Conservation (phyloP, 2,888 invertebrate species). For the Watsonalla binaria region DNA sequence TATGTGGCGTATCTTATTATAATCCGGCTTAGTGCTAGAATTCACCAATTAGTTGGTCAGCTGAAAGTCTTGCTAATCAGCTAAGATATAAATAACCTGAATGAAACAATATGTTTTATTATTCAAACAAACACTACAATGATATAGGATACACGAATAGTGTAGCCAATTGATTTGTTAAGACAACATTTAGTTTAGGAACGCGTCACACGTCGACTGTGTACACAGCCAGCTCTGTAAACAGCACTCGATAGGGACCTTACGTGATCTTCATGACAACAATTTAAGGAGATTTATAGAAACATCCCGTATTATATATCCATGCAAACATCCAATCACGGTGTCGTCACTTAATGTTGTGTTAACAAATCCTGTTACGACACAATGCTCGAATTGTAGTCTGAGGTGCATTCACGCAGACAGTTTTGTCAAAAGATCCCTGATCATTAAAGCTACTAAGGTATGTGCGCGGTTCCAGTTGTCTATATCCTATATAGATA, state of each 20-base stretch:
- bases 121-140: no score
- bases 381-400: conserved; percentile 16
- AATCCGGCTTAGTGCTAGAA: no score
- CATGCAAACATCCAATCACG: conserved; percentile 40
- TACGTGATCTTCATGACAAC: conserved; percentile 27
- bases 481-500: no score
- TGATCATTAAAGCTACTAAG: no score
- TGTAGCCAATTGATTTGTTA: not conserved
- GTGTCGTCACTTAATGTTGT: conserved; percentile 36
- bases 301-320: conserved; percentile 14
- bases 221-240: conserved; percentile 12
- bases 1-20: no score
- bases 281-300: conserved; percentile 19
- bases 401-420: not conserved
- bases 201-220: not conserved
- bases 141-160: no score
- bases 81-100: no score
- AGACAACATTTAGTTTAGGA: not conserved
- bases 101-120: no score
- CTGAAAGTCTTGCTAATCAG: no score
- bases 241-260: conserved; percentile 19
- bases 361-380: conserved; percentile 20
- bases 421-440: no score
- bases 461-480: no score
- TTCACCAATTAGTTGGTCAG: no score